Base-by-base conservation (phyloP, 2,888 invertebrate genomes). In the Desoria tigrina region DNA sequence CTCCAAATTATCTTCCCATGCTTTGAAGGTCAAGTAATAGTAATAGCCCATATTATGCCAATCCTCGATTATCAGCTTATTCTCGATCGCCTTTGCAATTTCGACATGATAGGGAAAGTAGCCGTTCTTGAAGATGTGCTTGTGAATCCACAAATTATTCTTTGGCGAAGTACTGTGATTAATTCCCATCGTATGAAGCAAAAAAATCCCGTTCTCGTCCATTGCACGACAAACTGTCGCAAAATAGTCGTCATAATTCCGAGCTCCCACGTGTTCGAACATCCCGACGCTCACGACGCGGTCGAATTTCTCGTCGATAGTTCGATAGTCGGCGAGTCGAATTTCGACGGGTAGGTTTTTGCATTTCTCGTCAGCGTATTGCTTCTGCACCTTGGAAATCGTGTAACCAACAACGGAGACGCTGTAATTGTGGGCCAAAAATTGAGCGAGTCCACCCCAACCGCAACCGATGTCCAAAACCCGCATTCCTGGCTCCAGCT, bases 71-170 rank as follows among this genome's bases (percentile, higher is more conserved):
- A 66, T 63, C 55, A 67, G 71, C 2, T 72, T 53, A 2, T 57
- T 59, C 16, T 73, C 72, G 23, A 62, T 63, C 7, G 60, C 39
- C 53, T 66, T 61, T 0, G 63, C 53, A 49, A 73, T 66, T 21
- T 73, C 66, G 42, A 67, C 66, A 42, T 70, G 64, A 45, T 73
- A 71, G n/a, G 74, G 74, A 26, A 73, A 64, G 27, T 61, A 57
- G 21, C 68, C 73, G 60, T 73, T 71, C 1, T 71, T 69, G 50
- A 73, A 73, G 39, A 73, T 73, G 61, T 73, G 69, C 51, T 67
- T 73, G 61, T 71, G 69, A 39, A 61, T 65, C 69, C 71, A 73
- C 23, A 63, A 54, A 63, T 67, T 60, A 63, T 60, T 63, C 24
- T 60, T 63, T n/a, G 51, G 51, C 18, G 60, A 56, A n/a, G 60